Evolutionary conservation across 2,888 invertebrate genomes (phyloP), one percentile per base, ranked within the genome.

Genomic region (Sinhomidia bicolor): DNA sequence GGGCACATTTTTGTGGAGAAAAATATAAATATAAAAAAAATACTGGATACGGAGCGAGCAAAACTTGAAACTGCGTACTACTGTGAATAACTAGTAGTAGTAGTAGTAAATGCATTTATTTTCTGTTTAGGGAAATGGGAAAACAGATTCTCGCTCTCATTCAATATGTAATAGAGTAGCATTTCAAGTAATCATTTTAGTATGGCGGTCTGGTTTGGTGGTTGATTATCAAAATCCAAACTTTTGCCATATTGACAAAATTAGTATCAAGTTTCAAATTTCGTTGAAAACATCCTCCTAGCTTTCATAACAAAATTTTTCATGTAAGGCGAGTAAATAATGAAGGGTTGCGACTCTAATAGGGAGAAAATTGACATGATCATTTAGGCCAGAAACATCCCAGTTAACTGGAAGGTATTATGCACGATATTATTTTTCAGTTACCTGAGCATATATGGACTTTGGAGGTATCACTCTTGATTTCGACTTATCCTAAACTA

Each of bases 201-300:
- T 41, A n/a, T n/a, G n/a, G n/a, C n/a, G n/a, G n/a, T n/a, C n/a
- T n/a, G n/a, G n/a, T n/a, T n/a, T n/a, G n/a, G n/a, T n/a, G n/a
- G n/a, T n/a, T n/a, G 76, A 32, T 54, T 65, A 20, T 7, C 26
- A 44, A 7, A 12, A 47, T 23, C 17, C 44, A 3, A 51, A 26
- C 10, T 7, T 0, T 20, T 76, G 65, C n/a, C 89, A 89, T 89
- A 89, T 85, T 89, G 89, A 44, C 60, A 89, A 89, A 89, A 89
- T 89, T 89, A 89, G 89, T 88, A 65, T 88, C 79, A 60, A 68
- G 54, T 88, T 88, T 88, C 88, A 83, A 83, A 84, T 84, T 79
- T 68, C 26, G 44, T 60, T 78, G n/a, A 41, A 41, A 74, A 71
- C 1, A 47, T 44, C 12, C 6, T 14, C 20, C 4, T 5, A 9